Base-by-base conservation (phyloP, 2,113 vertebrate species). In the Bos javanicus region DNA sequence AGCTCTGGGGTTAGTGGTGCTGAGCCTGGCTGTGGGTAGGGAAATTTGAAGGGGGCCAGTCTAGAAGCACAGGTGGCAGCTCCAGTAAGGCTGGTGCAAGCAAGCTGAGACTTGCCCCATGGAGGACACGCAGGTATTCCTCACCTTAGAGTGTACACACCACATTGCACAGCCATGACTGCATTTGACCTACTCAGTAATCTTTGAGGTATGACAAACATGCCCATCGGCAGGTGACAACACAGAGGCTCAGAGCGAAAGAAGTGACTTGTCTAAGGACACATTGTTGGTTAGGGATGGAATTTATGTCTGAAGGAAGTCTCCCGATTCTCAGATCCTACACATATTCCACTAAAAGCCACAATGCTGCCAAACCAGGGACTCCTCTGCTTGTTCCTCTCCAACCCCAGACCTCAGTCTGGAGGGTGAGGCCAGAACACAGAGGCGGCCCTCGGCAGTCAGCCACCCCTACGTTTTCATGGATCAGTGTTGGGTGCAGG, bases 41-140 rank as follows among this genome's bases (percentile, higher is more conserved):
- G 89, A 39, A 56, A 11, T 16, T 12, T 28, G 60, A 59, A 82
- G 52, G 48, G n/a, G 60, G n/a, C 1, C 7, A 8, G 76, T 62
- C 16, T 12, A 13, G 80, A 93, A 88, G 36, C 46, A 71, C 23
- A 8, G 54, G 23, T 3, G 48, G 39, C 57, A n/a, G 21, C 60
- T 64, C 25, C 43, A 2, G 54, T 14, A 89, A 83, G 78, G n/a
- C 46, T 59, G 50, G 48, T 8, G 71, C 56, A 28, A 28, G 62
- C 5, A 12, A 17, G 23, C 43, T 3, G 33, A 12, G 33, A 9
- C 6, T 46, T 13, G 43, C 62, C 19, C 57, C 15, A 0, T 0
- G 1, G 90, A 90, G 48, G 43, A 28, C 28, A 3, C 3, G 1
- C 5, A 17, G 4, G 48, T 36, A 14, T 36, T 43, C 71, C 46